Base-by-base conservation (phyloP, 2,113 vertebrate genomes). In the Apeltes quadracus region DNA sequence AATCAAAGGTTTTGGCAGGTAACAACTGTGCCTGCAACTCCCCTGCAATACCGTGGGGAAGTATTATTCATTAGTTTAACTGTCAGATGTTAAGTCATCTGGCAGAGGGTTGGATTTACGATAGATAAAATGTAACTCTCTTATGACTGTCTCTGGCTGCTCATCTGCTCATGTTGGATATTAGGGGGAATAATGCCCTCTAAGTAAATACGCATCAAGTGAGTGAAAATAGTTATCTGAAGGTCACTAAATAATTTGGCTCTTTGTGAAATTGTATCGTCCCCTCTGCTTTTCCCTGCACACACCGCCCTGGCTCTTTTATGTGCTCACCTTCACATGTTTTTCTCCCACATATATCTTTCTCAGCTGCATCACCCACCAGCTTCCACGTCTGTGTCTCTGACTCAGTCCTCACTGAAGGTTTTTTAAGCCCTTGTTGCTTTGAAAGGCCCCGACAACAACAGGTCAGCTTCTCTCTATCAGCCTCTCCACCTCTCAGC, bases 371-470 rank as follows among this genome's bases (percentile, higher is more conserved):
- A 69, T 65, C 38, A 43, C 11, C 76, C 56, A 14, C 22, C 72
- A 15, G 46, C 51, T 27, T 46, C 43, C 53, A 38, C 62, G 65
- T 64, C 32, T 12, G 15, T 46, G 59, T 55, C 25, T 67, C 65
- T 73, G 71, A 69, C 82, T 82, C 56, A 55, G 78, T 61, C 69
- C 67, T 55, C 67, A 66, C 57, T 79, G 67, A 73, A 76, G 66
- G 70, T 84, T 75, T 64, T 64, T 74, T 43, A 14, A 46, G 81
- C 79, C 65, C 54, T 53, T 80, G 79, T 82, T 87, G 61, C 79
- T 81, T 72, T 86, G 82, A 85, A 75, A 76, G 82, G 53, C 75
- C 73, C 75, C 57, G 80, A 78, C 83, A 88, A 79, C 85, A 78
- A 61, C 83, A 71, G 84, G 78, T 85, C 83, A 72, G 58, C 78